Percentiles rank a stretch among this genome's conserved stretches.
Conservation (phyloP, 2,113 vertebrate genomes). For the Malaclemys terrapin region DNA sequence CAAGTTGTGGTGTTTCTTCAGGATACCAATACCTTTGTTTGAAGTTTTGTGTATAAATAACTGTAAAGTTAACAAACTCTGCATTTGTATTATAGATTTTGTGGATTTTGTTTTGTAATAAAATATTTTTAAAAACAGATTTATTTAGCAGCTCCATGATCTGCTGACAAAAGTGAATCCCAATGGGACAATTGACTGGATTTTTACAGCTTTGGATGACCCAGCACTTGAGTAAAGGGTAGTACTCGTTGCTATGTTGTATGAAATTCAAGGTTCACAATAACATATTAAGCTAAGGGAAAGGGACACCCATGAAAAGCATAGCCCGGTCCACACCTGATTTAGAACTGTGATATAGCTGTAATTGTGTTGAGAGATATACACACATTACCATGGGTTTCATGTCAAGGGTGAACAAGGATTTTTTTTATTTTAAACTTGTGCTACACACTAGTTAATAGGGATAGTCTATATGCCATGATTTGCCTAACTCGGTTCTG, state of each 20-base stretch:
- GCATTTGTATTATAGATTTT: constrained; percentile 69
- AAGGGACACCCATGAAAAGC: background rate
- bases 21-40: constrained; percentile 59
- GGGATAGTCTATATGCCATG: background rate
- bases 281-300: background rate
- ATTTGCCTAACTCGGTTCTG: background rate
- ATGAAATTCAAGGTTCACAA: background rate
- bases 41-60: constrained; percentile 70
- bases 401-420: background rate
- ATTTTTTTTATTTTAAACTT: background rate
- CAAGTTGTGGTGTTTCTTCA: constrained; percentile 7
- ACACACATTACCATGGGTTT: background rate
- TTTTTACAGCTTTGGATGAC: background rate
- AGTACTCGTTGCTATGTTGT: background rate
- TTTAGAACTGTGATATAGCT: background rate
- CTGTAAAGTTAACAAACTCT: constrained; percentile 70
- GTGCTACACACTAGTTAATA: background rate
- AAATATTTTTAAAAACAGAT: constrained; percentile 54
- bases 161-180: background rate
- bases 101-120: constrained; percentile 76
- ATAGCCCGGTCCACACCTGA: background rate
- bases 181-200: background rate
- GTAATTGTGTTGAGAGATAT: background rate
- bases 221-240: background rate
- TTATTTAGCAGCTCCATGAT: constrained; percentile 13